Conservation (phyloP, 2,797 vertebrate species). For the Ara ararauna region DNA sequence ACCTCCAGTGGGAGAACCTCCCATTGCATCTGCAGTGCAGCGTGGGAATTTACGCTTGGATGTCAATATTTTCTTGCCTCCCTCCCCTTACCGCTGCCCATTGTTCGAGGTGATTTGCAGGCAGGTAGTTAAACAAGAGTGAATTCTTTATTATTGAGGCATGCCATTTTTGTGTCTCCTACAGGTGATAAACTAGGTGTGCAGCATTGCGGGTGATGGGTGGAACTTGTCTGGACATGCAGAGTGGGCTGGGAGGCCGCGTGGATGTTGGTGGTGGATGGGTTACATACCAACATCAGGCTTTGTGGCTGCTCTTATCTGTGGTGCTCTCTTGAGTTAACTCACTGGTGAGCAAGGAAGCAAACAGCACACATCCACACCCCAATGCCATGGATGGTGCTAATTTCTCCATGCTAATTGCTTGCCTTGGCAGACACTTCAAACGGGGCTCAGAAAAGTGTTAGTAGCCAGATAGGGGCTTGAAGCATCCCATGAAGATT, state of each 20-base stretch:
- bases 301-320: not conserved
- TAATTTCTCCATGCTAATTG: not conserved
- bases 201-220: conserved; percentile 4
- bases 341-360: not conserved
- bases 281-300: not conserved
- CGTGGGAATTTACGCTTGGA: not conserved
- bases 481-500: not conserved
- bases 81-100: not conserved
- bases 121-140: not conserved
- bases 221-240: not conserved
- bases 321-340: not conserved
- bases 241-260: not conserved
- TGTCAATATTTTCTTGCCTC: not conserved
- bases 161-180: not conserved
- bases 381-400: not conserved
- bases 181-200: not conserved
- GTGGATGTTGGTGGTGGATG: not conserved
- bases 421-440: not conserved
- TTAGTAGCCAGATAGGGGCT: not conserved
- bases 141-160: not conserved
- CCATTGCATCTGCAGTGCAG: not conserved
- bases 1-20: not conserved
- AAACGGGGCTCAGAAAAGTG: not conserved
- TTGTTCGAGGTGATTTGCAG: rapidly evolving
- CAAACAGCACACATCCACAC: not conserved